Percentiles rank a stretch among this genome's conserved stretches.
These are phyloP conservation scores for Parapristionchus giblindavisi DNA, from an alignment of 2,888 invertebrate species.

Conservation along the genomic window DNA sequence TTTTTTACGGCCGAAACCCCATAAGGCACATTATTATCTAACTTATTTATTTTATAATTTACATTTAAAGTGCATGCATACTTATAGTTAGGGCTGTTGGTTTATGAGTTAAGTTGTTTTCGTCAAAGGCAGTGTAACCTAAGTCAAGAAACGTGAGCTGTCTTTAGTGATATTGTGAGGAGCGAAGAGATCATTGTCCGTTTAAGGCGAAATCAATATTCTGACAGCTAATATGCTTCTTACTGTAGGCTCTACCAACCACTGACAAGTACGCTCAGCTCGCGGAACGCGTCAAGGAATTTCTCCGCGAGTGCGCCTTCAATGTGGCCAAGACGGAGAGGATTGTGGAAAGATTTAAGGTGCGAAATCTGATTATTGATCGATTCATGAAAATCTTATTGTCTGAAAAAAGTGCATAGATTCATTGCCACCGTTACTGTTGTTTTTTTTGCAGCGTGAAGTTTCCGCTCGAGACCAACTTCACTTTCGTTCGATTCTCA, in stretches of 20 bases:
- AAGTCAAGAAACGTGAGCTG: neutral
- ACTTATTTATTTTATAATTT: too few species aligned
- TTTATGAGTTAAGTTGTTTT: too few species aligned
- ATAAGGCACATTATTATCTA: too few species aligned
- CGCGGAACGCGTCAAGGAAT: slow-evolving; percentile 19
- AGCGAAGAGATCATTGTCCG: too few species aligned
- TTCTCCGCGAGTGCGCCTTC: slow-evolving; percentile 1
- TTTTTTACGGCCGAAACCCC: too few species aligned
- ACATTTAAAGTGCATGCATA: too few species aligned
- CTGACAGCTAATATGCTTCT: neutral
- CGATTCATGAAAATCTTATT: slow-evolving; percentile 1
- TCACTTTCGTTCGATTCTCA: slow-evolving; percentile 51
- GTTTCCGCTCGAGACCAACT: slow-evolving; percentile 41
- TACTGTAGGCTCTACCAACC: slow-evolving; percentile 1
- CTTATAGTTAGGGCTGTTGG: too few species aligned
- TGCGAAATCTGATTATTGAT: slow-evolving; percentile 12
- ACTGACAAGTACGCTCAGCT: neutral
- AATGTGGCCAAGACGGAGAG: slow-evolving; percentile 20
- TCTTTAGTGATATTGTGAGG: neutral
- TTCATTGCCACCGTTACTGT: neutral
- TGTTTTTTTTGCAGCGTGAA: slow-evolving; percentile 40
- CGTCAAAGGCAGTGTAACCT: too few species aligned
- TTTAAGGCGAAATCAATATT: neutral
- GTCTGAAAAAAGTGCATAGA: neutral
- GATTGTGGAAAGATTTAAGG: too few species aligned